Evolutionary conservation across 1,140 invertebrate species (phyloP).

Genomic region (Drosophila asahinai): DNA sequence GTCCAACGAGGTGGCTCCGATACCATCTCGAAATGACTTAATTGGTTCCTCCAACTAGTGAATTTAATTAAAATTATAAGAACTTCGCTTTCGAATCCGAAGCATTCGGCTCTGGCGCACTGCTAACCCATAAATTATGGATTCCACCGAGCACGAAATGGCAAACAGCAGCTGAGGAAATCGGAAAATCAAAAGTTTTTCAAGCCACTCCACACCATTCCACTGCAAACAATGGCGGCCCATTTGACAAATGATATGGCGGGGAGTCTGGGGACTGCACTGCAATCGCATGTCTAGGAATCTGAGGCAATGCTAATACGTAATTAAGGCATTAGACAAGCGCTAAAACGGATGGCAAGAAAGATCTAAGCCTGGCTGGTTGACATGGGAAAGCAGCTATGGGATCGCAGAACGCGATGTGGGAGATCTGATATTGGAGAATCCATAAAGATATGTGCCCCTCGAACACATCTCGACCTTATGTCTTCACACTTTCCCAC

Average conservation of each 20-base stretch:
- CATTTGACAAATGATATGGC: slow-evolving; percentile 65
- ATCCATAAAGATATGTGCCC: neutral
- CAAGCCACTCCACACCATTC: slow-evolving; percentile 46
- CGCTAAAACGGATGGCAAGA: slow-evolving; percentile 51
- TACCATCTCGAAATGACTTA: slow-evolving; percentile 58
- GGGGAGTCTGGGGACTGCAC: slow-evolving; percentile 12
- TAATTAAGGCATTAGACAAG: slow-evolving; percentile 73
- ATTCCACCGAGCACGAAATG: slow-evolving; percentile 51
- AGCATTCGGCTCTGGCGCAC: slow-evolving; percentile 47
- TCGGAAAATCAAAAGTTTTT: slow-evolving; percentile 56
- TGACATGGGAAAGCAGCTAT: slow-evolving; percentile 1
- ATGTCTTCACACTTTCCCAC: slow-evolving; percentile 41
- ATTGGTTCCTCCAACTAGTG: slow-evolving; percentile 44
- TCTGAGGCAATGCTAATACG: slow-evolving; percentile 60
- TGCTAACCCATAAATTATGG: slow-evolving; percentile 77
- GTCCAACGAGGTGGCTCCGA: slow-evolving; percentile 36
- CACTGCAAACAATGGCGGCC: slow-evolving; percentile 62
- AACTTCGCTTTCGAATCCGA: slow-evolving; percentile 57
- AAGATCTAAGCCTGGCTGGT: slow-evolving; percentile 43
- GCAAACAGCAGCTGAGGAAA: slow-evolving; percentile 8
- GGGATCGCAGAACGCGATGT: neutral
- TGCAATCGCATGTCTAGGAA: slow-evolving; percentile 65
- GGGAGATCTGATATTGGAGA: neutral
- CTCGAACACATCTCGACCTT: slow-evolving; percentile 23
- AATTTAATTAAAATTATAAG: slow-evolving; percentile 57